These are phyloP conservation scores for Pristionchus maxplancki DNA, from an alignment of 2,888 invertebrate genomes.

Conservation along the genomic window DNA sequence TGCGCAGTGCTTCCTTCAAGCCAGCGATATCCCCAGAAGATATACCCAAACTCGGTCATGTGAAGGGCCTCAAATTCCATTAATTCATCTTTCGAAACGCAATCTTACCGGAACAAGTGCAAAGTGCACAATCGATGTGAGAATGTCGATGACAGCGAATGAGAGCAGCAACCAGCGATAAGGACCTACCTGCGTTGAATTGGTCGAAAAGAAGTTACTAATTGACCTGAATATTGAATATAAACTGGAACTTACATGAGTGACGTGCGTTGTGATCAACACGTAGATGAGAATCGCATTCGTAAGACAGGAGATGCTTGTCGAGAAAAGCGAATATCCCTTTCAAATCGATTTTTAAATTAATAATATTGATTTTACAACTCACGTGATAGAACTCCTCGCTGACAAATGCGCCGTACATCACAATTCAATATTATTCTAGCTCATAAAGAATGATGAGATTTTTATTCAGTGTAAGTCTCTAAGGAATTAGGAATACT, in stretches of 20 bases:
- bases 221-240: not conserved
- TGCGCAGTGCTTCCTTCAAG: not conserved
- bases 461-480: no score
- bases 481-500: no score
- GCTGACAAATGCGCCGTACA: not conserved
- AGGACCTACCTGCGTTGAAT: not conserved
- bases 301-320: not conserved
- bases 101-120: no score
- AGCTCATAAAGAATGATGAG: no score
- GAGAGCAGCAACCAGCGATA: not conserved
- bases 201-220: not conserved
- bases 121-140: no score
- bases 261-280: not conserved
- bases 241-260: not conserved
- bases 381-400: not conserved
- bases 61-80: not conserved
- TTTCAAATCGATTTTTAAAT: not conserved
- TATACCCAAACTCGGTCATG: constrained; percentile 15
- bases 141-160: not conserved
- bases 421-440: not conserved
- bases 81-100: no score
- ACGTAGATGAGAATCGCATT: not conserved
- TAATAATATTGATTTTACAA: not conserved
- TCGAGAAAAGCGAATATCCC: not conserved
- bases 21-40: not conserved